Evolutionary conservation across 2,888 invertebrate genomes (phyloP).

Genomic region (Rhogogaster chlorosoma): DNA sequence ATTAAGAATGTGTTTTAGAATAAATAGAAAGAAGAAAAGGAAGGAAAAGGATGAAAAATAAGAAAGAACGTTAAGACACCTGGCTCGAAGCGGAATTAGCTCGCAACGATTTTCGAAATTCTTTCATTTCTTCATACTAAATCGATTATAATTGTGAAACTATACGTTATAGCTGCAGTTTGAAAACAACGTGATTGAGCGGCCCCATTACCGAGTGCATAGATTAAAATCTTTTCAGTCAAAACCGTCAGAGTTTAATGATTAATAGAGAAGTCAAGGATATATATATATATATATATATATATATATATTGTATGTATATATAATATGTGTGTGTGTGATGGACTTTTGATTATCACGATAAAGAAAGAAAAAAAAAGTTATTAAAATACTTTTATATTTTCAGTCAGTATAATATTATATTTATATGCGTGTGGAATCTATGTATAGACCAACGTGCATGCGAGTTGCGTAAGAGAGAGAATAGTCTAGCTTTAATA

Average conservation of each 20-base stretch:
- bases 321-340: not conserved
- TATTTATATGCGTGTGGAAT: not conserved
- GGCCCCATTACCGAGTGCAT: not conserved
- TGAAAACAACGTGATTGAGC: not conserved
- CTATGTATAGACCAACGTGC: conserved; percentile 12
- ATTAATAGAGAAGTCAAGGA: not conserved
- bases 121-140: not conserved
- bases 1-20: conserved; percentile 17
- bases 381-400: not conserved
- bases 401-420: not conserved
- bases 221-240: not conserved
- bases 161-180: not conserved
- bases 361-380: not conserved
- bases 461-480: not conserved
- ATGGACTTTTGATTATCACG: not conserved
- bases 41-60: not conserved
- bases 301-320: not conserved
- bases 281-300: not conserved
- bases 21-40: not conserved
- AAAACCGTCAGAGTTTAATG: not conserved
- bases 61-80: not conserved
- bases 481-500: not conserved
- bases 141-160: not conserved
- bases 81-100: not conserved
- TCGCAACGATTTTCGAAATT: not conserved